Evolutionary conservation across 2,888 invertebrate species (phyloP).

Genomic region (Leuctra nigra): DNA sequence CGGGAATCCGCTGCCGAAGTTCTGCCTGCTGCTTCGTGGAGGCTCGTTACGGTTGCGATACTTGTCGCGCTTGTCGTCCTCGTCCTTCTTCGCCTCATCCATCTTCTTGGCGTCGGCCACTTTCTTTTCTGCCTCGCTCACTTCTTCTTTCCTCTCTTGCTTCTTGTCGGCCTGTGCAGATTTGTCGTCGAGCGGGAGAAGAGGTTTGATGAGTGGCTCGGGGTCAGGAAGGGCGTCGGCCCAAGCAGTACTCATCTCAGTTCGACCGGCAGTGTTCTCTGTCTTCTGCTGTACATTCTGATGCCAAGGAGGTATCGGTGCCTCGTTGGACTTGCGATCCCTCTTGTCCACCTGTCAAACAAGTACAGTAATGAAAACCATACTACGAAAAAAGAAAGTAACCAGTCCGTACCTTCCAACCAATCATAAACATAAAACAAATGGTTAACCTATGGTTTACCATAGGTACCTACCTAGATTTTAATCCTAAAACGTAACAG

Average conservation of each 20-base stretch:
- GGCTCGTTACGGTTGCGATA: neutral
- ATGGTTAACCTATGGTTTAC: too few species aligned
- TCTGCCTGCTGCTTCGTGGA: slow-evolving; percentile 25
- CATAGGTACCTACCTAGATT: too few species aligned
- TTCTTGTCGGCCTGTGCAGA: slow-evolving; percentile 14
- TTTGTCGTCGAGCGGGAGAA: slow-evolving; percentile 20
- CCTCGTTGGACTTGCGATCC: slow-evolving; percentile 16
- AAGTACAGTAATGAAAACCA: neutral
- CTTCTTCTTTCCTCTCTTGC: slow-evolving; percentile 25
- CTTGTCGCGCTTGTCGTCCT: slow-evolving; percentile 9
- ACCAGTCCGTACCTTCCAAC: too few species aligned
- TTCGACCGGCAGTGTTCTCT: neutral
- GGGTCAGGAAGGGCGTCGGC: slow-evolving; percentile 21
- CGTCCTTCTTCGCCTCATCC: neutral
- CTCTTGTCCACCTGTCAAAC: slow-evolving; percentile 18
- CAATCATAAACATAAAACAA: too few species aligned
- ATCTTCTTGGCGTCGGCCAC: slow-evolving; percentile 23
- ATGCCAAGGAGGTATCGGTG: slow-evolving; percentile 20
- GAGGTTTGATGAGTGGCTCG: slow-evolving; percentile 15
- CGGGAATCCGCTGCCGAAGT: slow-evolving; percentile 19
- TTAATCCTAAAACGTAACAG: too few species aligned
- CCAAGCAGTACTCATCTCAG: slow-evolving; percentile 23
- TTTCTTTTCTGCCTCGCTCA: slow-evolving; percentile 19
- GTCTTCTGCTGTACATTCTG: slow-evolving; percentile 13
- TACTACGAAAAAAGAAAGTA: neutral